Evolutionary conservation across 2,888 invertebrate genomes (phyloP).

Genomic region (Cantharis lateralis): DNA sequence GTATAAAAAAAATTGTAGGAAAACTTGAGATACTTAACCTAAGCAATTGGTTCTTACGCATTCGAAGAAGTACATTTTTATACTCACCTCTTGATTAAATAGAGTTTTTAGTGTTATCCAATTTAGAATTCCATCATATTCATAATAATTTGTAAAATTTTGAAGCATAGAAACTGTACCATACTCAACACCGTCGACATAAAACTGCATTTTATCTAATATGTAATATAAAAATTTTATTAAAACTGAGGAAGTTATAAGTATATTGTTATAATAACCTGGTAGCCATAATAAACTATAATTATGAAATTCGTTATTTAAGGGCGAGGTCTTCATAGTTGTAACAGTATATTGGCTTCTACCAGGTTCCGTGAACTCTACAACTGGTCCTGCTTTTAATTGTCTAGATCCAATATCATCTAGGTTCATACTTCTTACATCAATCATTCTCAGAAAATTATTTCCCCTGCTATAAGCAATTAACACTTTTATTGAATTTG

Average conservation of each 20-base stretch:
- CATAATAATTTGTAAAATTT: not conserved
- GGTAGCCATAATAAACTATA: constrained; percentile 70
- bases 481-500: constrained; percentile 35
- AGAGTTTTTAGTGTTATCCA: not conserved
- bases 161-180: not conserved
- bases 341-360: constrained; percentile 47
- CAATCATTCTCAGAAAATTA: constrained; percentile 43
- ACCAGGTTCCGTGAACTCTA: constrained; percentile 50
- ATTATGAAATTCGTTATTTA: constrained; percentile 66
- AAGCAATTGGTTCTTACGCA: too few species aligned
- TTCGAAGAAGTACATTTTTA: too few species aligned
- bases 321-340: constrained; percentile 41
- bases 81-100: constrained; percentile 8
- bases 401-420: constrained; percentile 54
- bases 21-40: too few species aligned
- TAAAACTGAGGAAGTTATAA: not conserved
- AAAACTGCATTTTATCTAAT: constrained; percentile 46
- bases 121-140: not conserved
- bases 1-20: too few species aligned
- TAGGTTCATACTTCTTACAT: constrained; percentile 33
- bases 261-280: constrained; percentile 48
- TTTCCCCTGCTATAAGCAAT: constrained; percentile 53
- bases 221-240: not conserved
- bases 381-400: constrained; percentile 60
- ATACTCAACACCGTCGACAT: constrained; percentile 52